Conservation (phyloP, 2,888 invertebrate genomes). For the Beris chalybata region DNA sequence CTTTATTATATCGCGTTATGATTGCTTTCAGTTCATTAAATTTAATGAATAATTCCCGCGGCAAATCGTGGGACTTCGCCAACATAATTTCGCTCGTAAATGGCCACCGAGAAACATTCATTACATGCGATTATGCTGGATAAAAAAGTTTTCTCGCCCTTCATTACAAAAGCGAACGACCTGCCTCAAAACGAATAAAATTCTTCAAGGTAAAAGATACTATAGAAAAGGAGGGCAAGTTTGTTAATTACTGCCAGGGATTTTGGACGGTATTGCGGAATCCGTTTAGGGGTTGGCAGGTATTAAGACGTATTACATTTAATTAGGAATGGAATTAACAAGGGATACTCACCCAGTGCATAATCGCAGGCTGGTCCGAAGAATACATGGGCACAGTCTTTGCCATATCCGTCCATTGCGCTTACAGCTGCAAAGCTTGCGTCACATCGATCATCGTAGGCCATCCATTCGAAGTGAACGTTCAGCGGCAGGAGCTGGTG, state of each 20-base stretch:
- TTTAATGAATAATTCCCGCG: constrained; percentile 11
- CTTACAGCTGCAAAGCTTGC: constrained; percentile 72
- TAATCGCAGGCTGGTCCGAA: constrained; percentile 83
- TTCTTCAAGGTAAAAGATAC: too few relatives aligned
- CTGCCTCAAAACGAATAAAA: too few relatives aligned
- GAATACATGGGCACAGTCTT: constrained; percentile 74
- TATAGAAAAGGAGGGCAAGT: too few relatives aligned
- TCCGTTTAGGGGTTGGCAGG: too few relatives aligned
- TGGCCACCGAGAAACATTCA: too few relatives aligned
- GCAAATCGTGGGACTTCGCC: not conserved
- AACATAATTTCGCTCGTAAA: too few relatives aligned
- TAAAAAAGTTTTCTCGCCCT: too few relatives aligned
- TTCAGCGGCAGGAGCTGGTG: constrained; percentile 62
- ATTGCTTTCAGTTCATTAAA: constrained; percentile 12
- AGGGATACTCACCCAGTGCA: constrained; percentile 68
- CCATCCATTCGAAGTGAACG: constrained; percentile 63
- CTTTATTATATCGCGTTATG: not conserved
- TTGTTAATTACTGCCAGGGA: too few relatives aligned
- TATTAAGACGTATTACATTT: not conserved
- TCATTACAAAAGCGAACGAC: too few relatives aligned
- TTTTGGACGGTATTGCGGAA: too few relatives aligned
- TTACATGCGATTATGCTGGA: too few relatives aligned
- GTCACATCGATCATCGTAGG: constrained; percentile 73
- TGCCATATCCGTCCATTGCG: constrained; percentile 70
- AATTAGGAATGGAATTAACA: not conserved